Evolutionary conservation across 1,140 invertebrate genomes (phyloP).

Genomic region (Varroa destructor): DNA sequence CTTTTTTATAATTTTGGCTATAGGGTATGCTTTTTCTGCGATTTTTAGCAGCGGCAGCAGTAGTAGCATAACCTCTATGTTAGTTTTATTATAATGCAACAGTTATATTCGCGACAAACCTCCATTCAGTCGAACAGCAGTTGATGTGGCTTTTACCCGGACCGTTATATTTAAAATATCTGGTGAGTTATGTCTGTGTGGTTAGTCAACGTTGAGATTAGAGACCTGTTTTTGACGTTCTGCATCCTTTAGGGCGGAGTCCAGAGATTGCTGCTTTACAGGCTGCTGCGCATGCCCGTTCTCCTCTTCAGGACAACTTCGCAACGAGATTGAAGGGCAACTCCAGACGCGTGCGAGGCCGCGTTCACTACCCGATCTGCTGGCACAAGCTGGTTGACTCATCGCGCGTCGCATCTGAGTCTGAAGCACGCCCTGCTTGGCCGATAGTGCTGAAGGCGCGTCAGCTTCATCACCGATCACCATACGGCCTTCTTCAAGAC

Average conservation of each 20-base stretch:
- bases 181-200: neutral
- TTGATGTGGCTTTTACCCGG: too few species aligned
- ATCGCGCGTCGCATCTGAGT: slow-evolving; percentile 22
- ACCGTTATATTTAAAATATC: too few species aligned
- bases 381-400: slow-evolving; percentile 19
- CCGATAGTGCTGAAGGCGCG: neutral
- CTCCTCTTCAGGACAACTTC: slow-evolving; percentile 35
- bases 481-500: slow-evolving; percentile 28
- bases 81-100: too few species aligned
- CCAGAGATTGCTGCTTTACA: slow-evolving; percentile 19
- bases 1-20: too few species aligned
- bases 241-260: slow-evolving; percentile 22
- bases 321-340: slow-evolving; percentile 33
- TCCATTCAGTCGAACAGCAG: too few species aligned
- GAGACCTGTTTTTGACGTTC: slow-evolving; percentile 10
- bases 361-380: slow-evolving; percentile 14
- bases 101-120: too few species aligned
- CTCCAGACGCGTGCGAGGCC: slow-evolving; percentile 34
- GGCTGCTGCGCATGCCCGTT: neutral
- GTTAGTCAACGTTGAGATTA: slow-evolving; percentile 4
- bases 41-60: too few species aligned
- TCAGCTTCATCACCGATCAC: slow-evolving; percentile 20
- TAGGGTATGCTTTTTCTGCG: too few species aligned
- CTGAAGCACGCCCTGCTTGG: slow-evolving; percentile 1
- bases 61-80: too few species aligned